Evolutionary conservation across 1,140 invertebrate species (phyloP), one percentile per base, ranked within the genome.

Genomic region (Meloidogyne chitwoodi): DNA sequence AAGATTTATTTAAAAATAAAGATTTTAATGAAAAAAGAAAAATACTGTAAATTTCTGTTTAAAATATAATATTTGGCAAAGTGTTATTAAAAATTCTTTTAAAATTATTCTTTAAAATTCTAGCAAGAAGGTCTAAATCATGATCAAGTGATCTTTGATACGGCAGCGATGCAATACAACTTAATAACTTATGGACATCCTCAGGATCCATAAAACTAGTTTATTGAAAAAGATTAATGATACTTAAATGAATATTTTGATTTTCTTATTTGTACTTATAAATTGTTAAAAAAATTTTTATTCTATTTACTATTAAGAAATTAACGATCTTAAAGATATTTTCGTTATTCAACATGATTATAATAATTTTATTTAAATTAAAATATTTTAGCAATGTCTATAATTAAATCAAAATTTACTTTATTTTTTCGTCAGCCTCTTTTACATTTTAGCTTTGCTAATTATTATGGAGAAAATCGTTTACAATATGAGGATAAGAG

Each of bases 81-180:
- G 16, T 41, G 38, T 41, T 41, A 14, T 41, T 11, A 2, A 14
- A 11, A 41, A 14, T 41, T 12, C 11, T n/a, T n/a, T n/a, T n/a
- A n/a, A 19, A 31, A 19, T 31, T 44, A 68, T 11, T 22, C 14
- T 44, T 34, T 62, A 34, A 19, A 68, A 24, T 34, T 61, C 79
- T 63, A 85, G 74, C 74, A 84, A 48, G 31, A 64, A 27, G 81
- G 81, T 27, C 27, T 85, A 12, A 83, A 79, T 67, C 84, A 85
- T 67, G 79, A 85, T 72, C 29, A 73, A 24, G 48, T 83, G 8
- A 84, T 86, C n/a, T 83, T 83, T 63, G 61, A 77, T 63, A 83
- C 83, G 38, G 80, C 66, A 0, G 69, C 79, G 12, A 29, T 81
- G 41, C 83, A 83, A 65, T 84, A 79, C 67, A 83, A 83, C 34